A percentile compares a stretch with the other conserved stretches of the same genome.
Conservation (phyloP, 2,113 vertebrate species). For the Alces alces region DNA sequence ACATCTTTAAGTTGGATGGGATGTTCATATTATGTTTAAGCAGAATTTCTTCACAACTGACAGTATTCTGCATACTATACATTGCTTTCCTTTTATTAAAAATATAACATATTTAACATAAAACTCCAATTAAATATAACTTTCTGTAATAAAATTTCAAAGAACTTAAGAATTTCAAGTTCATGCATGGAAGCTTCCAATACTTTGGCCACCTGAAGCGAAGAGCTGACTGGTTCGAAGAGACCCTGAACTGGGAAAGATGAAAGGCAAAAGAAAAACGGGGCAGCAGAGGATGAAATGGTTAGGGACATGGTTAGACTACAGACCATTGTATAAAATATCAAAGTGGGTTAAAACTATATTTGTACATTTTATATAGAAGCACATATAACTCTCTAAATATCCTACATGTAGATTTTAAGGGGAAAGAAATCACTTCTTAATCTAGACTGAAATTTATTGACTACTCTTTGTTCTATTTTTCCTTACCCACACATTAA, state of each 20-base stretch:
- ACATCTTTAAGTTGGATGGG: neutral
- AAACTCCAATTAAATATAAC: neutral
- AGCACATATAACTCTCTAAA: neutral
- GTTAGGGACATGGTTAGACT: neutral
- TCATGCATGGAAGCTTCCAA: neutral
- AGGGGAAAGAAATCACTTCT: neutral
- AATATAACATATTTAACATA: neutral
- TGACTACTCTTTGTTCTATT: neutral
- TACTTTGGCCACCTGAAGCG: neutral
- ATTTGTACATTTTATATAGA: neutral
- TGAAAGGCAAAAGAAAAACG: neutral
- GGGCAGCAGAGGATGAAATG: neutral
- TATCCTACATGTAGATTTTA: neutral
- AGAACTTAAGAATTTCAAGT: slow-evolving; percentile 4
- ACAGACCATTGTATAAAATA: neutral
- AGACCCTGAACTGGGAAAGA: neutral
- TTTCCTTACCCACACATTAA: neutral
- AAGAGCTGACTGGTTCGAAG: neutral
- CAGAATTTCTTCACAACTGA: neutral
- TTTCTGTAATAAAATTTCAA: neutral
- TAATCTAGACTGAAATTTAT: neutral
- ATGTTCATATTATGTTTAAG: neutral
- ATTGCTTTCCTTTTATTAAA: neutral
- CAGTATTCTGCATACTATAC: neutral
- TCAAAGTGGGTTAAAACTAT: neutral